Percentiles rank a stretch among this genome's conserved stretches.
Conservation (phyloP, 2,797 vertebrate species). For the Antrozous pallidus region DNA sequence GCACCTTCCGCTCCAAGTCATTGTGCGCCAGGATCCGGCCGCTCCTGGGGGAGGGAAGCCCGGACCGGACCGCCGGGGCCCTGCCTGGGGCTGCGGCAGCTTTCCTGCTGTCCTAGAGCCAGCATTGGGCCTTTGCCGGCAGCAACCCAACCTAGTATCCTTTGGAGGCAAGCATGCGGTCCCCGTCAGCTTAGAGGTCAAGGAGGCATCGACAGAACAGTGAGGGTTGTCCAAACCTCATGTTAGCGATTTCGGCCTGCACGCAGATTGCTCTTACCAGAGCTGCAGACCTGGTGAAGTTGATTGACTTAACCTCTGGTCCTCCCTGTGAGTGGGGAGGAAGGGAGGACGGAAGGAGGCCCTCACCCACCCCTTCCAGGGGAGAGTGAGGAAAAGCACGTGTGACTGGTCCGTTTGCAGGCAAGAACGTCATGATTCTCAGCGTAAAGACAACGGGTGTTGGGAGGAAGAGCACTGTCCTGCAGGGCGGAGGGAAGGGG, state of each 20-base stretch:
- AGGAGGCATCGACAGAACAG: not conserved
- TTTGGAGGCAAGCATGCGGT: not conserved
- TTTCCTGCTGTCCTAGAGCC: not conserved
- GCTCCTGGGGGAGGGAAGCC: not conserved
- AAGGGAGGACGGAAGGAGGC: not conserved
- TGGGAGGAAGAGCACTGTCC: not conserved
- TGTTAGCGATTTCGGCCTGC: not conserved
- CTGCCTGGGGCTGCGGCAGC: fast-evolving
- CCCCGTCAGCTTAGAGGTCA: not conserved
- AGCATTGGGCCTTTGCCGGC: fast-evolving
- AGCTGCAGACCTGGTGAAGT: not conserved
- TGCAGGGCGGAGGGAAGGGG: not conserved
- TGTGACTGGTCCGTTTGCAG: not conserved
- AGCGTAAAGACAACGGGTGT: not conserved
- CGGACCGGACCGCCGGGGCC: fast-evolving
- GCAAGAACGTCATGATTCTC: not conserved
- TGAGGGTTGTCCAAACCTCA: not conserved
- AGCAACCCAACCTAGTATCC: not conserved
- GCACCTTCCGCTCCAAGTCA: not conserved
- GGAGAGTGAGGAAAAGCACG: fast-evolving
- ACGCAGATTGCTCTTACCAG: not conserved
- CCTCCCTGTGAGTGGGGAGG: not conserved
- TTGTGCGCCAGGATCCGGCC: fast-evolving
- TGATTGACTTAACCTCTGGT: not conserved
- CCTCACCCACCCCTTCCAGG: not conserved